Conservation (phyloP, 2,113 vertebrate genomes). For the Origma solitaria region DNA sequence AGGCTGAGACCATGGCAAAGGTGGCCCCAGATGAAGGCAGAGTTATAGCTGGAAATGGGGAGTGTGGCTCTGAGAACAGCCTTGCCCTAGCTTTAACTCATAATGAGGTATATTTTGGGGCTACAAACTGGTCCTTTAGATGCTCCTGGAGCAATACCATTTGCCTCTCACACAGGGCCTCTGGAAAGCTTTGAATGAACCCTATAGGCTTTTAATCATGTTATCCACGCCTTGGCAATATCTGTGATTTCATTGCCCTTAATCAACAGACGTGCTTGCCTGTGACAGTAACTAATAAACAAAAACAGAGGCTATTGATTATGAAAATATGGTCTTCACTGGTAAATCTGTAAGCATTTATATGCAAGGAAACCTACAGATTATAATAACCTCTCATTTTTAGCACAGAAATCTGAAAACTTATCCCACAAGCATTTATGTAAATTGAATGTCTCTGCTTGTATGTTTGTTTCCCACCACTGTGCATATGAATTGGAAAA, state of each 20-base stretch:
- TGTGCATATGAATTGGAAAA: conserved; percentile 3
- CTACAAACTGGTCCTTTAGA: background rate
- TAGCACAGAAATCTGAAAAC: background rate
- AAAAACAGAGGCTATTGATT: background rate
- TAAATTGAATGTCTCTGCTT: background rate
- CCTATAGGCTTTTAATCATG: background rate
- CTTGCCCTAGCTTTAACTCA: background rate
- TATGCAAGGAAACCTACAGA: background rate
- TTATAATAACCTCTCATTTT: conserved; percentile 1
- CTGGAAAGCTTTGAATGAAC: background rate
- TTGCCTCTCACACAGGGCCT: background rate
- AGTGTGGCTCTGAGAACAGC: background rate
- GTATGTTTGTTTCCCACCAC: background rate
- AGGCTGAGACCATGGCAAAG: background rate
- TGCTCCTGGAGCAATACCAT: background rate
- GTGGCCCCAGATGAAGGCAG: background rate
- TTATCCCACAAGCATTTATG: background rate
- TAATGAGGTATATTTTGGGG: background rate
- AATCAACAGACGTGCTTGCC: background rate
- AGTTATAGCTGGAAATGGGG: background rate
- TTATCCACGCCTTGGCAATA: background rate
- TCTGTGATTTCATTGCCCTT: background rate
- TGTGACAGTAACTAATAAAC: conserved; percentile 8
- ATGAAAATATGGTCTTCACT: background rate
- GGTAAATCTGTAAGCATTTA: background rate